A percentile compares a stretch with the other conserved stretches of the same genome.
Evolutionary conservation across 2,113 vertebrate genomes (phyloP).

Genomic region (Aphelocoma coerulescens): DNA sequence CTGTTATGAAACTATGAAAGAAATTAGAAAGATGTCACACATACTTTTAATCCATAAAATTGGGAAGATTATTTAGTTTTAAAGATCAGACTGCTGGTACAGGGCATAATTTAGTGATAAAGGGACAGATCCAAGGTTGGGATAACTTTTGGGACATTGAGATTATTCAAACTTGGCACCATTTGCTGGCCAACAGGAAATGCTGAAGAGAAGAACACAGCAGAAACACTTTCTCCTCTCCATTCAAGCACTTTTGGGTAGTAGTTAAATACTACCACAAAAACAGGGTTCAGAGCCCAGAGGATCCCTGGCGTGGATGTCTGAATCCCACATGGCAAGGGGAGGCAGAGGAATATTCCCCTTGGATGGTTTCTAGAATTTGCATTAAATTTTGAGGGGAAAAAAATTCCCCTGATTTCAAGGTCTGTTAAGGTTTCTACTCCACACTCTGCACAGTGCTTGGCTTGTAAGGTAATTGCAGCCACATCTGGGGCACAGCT

Average conservation of each 20-base stretch:
- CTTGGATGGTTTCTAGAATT: background rate
- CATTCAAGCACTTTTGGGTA: background rate
- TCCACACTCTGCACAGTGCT: background rate
- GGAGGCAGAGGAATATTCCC: background rate
- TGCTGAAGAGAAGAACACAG: background rate
- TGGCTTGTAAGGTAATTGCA: background rate
- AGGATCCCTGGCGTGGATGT: background rate
- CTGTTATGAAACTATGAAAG: background rate
- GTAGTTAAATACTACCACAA: background rate
- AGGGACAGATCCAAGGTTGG: background rate
- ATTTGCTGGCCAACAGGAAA: background rate
- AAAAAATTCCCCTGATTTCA: background rate
- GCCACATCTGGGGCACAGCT: background rate
- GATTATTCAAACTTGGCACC: background rate
- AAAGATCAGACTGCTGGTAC: background rate
- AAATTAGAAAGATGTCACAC: background rate
- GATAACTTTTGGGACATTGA: background rate
- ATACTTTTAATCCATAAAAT: background rate
- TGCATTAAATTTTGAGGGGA: background rate
- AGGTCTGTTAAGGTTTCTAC: background rate
- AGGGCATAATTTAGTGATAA: background rate
- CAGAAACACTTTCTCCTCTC: background rate
- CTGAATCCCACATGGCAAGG: background rate
- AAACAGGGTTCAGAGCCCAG: background rate
- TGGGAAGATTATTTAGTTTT: background rate